Percentiles rank a stretch among this genome's conserved stretches.
Conservation (phyloP, 2,888 invertebrate genomes). For the Noctua janthe region DNA sequence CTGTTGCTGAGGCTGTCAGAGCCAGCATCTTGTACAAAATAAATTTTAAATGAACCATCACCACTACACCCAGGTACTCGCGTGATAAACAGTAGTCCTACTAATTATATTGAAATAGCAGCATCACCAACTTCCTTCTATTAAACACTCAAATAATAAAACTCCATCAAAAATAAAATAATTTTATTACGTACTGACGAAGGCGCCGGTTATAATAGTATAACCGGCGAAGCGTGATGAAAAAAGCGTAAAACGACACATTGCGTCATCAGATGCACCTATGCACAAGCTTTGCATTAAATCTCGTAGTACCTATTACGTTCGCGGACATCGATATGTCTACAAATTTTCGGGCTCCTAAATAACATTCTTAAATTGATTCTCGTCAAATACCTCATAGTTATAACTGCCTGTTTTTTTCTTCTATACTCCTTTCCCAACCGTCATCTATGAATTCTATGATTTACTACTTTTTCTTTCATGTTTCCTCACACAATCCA, state of each 20-base stretch:
- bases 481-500: not conserved
- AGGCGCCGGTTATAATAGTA: not conserved
- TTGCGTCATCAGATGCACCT: slow-evolving; percentile 14
- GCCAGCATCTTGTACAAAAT: not conserved
- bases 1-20: not conserved
- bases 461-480: not conserved
- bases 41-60: not conserved
- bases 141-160: slow-evolving; percentile 1
- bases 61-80: not conserved
- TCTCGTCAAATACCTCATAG: not conserved
- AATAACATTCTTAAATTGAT: not conserved
- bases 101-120: not conserved
- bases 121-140: slow-evolving; percentile 3
- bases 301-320: not conserved
- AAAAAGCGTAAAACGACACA: not conserved
- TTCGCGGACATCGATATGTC: too few relatives aligned
- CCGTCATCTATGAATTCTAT: not conserved
- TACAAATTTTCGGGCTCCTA: too few relatives aligned
- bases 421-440: not conserved
- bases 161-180: not conserved
- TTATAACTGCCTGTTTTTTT: not conserved
- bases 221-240: not conserved
- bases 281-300: not conserved
- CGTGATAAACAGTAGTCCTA: not conserved
- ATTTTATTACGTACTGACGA: not conserved